A percentile compares a stretch with the other conserved stretches of the same genome.
phyloP scores from a whole-genome alignment of 2,888 invertebrate genomes.

The Osedax fenrisi region DNA sequence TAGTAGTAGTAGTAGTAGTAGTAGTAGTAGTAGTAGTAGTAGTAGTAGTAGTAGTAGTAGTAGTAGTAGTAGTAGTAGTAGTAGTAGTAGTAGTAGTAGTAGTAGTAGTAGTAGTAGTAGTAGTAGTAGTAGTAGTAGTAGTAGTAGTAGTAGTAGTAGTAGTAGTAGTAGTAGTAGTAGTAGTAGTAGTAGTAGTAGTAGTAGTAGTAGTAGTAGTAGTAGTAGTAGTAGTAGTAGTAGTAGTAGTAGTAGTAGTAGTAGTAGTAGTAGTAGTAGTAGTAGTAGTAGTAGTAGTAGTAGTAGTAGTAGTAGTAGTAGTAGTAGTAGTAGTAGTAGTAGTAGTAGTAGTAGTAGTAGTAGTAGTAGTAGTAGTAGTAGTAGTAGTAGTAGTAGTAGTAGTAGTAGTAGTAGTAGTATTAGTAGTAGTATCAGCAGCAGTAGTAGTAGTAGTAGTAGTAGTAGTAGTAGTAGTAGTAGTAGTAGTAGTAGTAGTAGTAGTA shows the following conservation, averaged over 20 bases:
- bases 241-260: slow-evolving; percentile 23
- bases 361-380: slow-evolving; percentile 17
- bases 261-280: slow-evolving; percentile 28
- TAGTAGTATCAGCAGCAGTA: slow-evolving; percentile 22
- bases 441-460: no score
- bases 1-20: slow-evolving; percentile 9
- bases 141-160: slow-evolving; percentile 28
- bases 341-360: slow-evolving; percentile 20
- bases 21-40: slow-evolving; percentile 10
- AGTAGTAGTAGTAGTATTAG: slow-evolving; percentile 25
- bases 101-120: slow-evolving; percentile 16
- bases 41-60: slow-evolving; percentile 9
- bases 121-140: slow-evolving; percentile 28
- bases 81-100: slow-evolving; percentile 13
- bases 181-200: slow-evolving; percentile 26
- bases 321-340: slow-evolving; percentile 22
- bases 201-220: slow-evolving; percentile 27
- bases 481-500: no score
- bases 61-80: slow-evolving; percentile 15
- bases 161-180: slow-evolving; percentile 26
- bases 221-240: slow-evolving; percentile 26
- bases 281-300: slow-evolving; percentile 28
- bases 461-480: no score
- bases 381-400: slow-evolving; percentile 24
- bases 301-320: slow-evolving; percentile 28